Conservation (phyloP, 2,888 invertebrate genomes). For the Serrognathus titanus region DNA sequence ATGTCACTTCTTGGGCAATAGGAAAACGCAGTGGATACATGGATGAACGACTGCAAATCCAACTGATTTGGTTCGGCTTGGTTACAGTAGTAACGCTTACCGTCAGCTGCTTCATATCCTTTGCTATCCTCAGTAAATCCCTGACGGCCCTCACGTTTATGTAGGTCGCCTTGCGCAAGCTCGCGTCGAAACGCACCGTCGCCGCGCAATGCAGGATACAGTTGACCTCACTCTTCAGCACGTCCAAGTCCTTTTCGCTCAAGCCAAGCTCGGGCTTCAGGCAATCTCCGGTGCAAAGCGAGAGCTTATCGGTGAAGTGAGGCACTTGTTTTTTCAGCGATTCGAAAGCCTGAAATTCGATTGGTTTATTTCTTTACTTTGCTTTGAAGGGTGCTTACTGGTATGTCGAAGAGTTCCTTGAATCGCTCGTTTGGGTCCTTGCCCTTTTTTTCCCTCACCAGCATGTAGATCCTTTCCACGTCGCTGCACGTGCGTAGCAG, state of each 20-base stretch:
- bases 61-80: neutral
- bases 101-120: conserved; percentile 61
- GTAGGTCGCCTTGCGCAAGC: conserved; percentile 60
- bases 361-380: neutral
- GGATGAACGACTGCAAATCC: conserved; percentile 50
- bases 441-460: conserved; percentile 40
- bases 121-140: conserved; percentile 62
- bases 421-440: conserved; percentile 35
- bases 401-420: conserved; percentile 51
- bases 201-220: conserved; percentile 75
- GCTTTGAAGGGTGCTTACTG: conserved; percentile 31
- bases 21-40: conserved; percentile 64
- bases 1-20: conserved; percentile 56
- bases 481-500: conserved; percentile 42
- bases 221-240: conserved; percentile 55
- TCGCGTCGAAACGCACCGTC: conserved; percentile 73
- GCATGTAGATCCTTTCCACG: conserved; percentile 35
- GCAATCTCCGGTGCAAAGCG: conserved; percentile 56
- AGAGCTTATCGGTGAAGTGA: conserved; percentile 55
- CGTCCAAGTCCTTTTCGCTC: conserved; percentile 50
- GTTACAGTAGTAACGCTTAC: conserved; percentile 41
- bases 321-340: conserved; percentile 52
- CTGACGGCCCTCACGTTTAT: conserved; percentile 68
- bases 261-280: conserved; percentile 54
- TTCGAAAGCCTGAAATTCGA: conserved; percentile 51